phyloP scores from a whole-genome alignment of 1,140 invertebrate genomes.

The Galleria mellonella region DNA sequence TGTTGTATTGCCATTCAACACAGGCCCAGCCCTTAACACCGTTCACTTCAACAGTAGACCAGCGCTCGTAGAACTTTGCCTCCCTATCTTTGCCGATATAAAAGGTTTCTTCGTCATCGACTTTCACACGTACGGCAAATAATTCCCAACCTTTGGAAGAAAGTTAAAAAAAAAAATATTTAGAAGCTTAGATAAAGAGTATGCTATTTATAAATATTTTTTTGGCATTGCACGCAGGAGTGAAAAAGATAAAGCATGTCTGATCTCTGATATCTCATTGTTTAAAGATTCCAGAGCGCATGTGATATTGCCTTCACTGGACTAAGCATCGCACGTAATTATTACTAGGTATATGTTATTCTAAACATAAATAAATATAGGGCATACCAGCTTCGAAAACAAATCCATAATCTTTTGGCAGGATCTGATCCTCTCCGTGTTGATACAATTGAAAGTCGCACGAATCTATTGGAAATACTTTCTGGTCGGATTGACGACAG shows the following conservation, averaged over 20 bases:
- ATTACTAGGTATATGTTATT: no score
- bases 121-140: conserved; percentile 74
- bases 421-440: conserved; percentile 78
- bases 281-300: no score
- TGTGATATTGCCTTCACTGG: no score
- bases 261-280: no score
- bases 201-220: no score
- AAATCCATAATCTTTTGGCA: conserved; percentile 79
- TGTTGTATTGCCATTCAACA: conserved; percentile 81
- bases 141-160: conserved; percentile 46
- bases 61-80: conserved; percentile 78
- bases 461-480: conserved; percentile 71
- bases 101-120: conserved; percentile 76
- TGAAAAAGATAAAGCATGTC: no score
- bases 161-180: no score
- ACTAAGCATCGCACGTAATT: no score
- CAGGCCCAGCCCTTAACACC: conserved; percentile 79
- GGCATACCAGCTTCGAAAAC: conserved; percentile 76
- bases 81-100: conserved; percentile 81
- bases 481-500: conserved; percentile 74
- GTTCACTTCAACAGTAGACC: conserved; percentile 77
- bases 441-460: conserved; percentile 78
- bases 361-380: no score
- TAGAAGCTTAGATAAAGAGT: no score
- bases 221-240: no score